Base-by-base conservation (phyloP, 1,140 invertebrate species). In the Heliothis subflexa region DNA sequence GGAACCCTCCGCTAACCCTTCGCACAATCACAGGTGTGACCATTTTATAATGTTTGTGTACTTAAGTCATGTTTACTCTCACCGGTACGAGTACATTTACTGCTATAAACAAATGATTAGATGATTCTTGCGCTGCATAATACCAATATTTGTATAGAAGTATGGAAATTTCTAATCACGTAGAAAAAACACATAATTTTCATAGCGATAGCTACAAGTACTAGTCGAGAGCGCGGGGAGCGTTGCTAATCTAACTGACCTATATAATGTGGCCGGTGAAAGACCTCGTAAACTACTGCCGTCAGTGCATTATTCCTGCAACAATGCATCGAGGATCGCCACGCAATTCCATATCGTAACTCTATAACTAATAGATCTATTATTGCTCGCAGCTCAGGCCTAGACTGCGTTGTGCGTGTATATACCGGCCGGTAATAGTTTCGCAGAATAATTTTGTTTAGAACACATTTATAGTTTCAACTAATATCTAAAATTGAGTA, bases 231-330 rank as follows among this genome's bases (percentile, higher is more conserved):
- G 75, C 79, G 84, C 78, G 85, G 86, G 86, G 87, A 87, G 83
- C 88, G 84, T 89, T 87, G 87, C 91, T 93, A 94, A 93, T 94
- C 91, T 93, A 88, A 89, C 91, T 94, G 93, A 94, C 93, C 93
- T 86, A 94, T 94, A 94, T 93, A 88, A 85, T 88, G 86, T 89
- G 88, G 89, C 64, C 87, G 87, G 91, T 93, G 93, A 94, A 93
- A 93, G 91, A 94, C 93, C 93, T 93, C 91, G 88, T 94, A 91
- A 94, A 94, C 89, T 91, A 93, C 88, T 90, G 86, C 89, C 83
- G 88, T 86, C 85, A 86, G 89, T 91, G 91, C 90, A 93, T 86
- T 87, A 89, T 89, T 89, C 86, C 87, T 81, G 87, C 87, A 88
- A 91, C 85, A 88, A 88, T 87, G 85, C 85, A 86, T 82, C 66